Evolutionary conservation across 2,888 invertebrate species (phyloP).

Genomic region (Azorinus chamasolen): DNA sequence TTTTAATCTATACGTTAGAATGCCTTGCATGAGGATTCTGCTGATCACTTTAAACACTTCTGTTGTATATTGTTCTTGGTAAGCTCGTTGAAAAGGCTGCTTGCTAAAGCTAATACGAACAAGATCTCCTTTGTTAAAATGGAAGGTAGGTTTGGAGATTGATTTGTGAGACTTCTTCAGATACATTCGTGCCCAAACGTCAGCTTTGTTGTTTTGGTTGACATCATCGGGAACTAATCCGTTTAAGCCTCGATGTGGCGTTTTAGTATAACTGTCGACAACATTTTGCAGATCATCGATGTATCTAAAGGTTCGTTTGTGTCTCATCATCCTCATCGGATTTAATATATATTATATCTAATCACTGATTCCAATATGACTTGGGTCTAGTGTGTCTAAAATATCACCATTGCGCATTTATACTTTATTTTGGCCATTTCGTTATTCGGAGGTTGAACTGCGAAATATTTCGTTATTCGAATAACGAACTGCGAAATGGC

Average conservation of each 20-base stretch:
- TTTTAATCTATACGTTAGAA: conserved; percentile 33
- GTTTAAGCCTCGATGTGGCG: conserved; percentile 41
- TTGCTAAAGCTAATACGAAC: conserved; percentile 18
- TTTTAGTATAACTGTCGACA: conserved; percentile 16
- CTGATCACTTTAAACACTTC: conserved; percentile 36
- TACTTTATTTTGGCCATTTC: too few relatives aligned
- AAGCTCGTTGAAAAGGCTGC: conserved; percentile 9
- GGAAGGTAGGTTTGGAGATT: conserved; percentile 2
- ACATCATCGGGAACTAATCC: conserved; percentile 43
- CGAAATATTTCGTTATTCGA: too few relatives aligned
- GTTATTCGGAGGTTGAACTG: too few relatives aligned
- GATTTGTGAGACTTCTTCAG: conserved; percentile 1
- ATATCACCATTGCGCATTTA: too few relatives aligned
- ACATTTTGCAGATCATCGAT: conserved; percentile 2
- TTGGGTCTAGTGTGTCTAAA: too few relatives aligned
- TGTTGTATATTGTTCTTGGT: conserved; percentile 25
- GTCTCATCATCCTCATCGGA: conserved; percentile 35
- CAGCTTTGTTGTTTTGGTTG: conserved; percentile 44
- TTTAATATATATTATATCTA: too few relatives aligned
- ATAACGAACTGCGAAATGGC: too few relatives aligned
- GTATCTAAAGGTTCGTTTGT: conserved; percentile 13
- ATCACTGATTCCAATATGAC: too few relatives aligned
- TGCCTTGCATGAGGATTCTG: conserved; percentile 32
- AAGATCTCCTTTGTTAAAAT: conserved; percentile 7
- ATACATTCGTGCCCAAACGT: conserved; percentile 38